Evolutionary conservation across 1,140 invertebrate genomes (phyloP).

Genomic region (Drosophila eugracilis): DNA sequence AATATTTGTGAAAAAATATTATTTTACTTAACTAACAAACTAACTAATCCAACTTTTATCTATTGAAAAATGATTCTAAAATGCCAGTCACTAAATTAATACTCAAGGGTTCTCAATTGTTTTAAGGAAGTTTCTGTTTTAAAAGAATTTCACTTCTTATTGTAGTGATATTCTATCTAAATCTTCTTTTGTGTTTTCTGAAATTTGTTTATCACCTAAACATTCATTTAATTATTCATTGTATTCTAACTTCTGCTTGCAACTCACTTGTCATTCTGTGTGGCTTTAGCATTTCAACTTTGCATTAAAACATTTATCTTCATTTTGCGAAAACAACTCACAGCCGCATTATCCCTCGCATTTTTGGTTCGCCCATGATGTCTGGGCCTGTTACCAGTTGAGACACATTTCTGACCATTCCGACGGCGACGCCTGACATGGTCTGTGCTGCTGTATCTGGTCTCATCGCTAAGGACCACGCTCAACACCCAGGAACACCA

Average conservation of each 20-base stretch:
- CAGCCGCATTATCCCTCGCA: constrained; percentile 23
- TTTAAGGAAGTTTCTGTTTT: too few species aligned
- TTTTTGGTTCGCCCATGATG: constrained; percentile 14
- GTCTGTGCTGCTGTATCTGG: constrained; percentile 21
- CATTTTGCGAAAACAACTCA: constrained; percentile 51
- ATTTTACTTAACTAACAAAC: too few species aligned
- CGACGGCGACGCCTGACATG: constrained; percentile 21
- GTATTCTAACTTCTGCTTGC: constrained; percentile 1
- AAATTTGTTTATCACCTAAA: neutral
- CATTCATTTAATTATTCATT: constrained; percentile 10
- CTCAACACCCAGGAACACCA: constrained; percentile 22
- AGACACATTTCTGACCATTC: constrained; percentile 40
- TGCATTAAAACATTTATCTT: constrained; percentile 74
- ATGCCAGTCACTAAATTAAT: too few species aligned
- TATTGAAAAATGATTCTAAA: too few species aligned
- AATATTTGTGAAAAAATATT: too few species aligned
- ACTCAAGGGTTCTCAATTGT: too few species aligned
- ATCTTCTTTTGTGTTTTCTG: neutral
- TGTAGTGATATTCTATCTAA: too few species aligned
- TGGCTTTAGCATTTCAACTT: constrained; percentile 55
- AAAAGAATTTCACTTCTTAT: too few species aligned
- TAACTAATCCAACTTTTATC: too few species aligned
- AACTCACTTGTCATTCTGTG: constrained; percentile 30
- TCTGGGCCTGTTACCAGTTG: constrained; percentile 36
- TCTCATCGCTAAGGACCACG: constrained; percentile 43